Evolutionary conservation across 2,888 invertebrate species (phyloP), one percentile per base, ranked within the genome.

Genomic region (Bombylius discolor): DNA sequence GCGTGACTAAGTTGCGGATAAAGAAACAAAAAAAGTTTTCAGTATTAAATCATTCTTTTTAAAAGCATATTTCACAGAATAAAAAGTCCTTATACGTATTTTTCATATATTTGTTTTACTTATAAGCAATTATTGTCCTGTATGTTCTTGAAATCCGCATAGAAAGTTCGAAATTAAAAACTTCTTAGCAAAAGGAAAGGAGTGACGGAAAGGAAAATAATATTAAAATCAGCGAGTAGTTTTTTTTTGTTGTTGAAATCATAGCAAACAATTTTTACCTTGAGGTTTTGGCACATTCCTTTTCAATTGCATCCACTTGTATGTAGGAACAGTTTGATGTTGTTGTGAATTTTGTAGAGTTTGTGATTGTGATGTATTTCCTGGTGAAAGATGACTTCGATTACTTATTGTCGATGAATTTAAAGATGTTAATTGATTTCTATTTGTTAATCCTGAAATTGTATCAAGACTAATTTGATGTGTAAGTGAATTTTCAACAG

Each of bases 231-330:
- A n/a, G n/a, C n/a, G n/a, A n/a, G n/a, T n/a, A n/a, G n/a, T n/a
- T n/a, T n/a, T n/a, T n/a, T n/a, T n/a, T n/a, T n/a, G n/a, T n/a
- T n/a, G n/a, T n/a, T n/a, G n/a, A n/a, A n/a, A n/a, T n/a, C n/a
- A n/a, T n/a, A 23, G 23, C 23, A 23, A 23, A 23, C 23, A 23
- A 12, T 58, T 76, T 84, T 81, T 73, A 90, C 94, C 88, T 72
- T 87, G 79, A 65, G 95, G 92, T 76, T 96, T 96, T 52, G 95
- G 93, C 63, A 93, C 89, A 75, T 94, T 95, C 73, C 97, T 81
- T 77, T 97, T 97, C 67, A 97, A 90, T 78, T 96, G 95, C 97
- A 97, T 97, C 97, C 97, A 97, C 74, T 97, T 95, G 76, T 96
- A 97, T 0, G 95, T 94, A 33, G 93, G 93, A 59, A 92, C 83